Conservation (phyloP, 2,888 invertebrate species). For the Neelides folsomi region DNA sequence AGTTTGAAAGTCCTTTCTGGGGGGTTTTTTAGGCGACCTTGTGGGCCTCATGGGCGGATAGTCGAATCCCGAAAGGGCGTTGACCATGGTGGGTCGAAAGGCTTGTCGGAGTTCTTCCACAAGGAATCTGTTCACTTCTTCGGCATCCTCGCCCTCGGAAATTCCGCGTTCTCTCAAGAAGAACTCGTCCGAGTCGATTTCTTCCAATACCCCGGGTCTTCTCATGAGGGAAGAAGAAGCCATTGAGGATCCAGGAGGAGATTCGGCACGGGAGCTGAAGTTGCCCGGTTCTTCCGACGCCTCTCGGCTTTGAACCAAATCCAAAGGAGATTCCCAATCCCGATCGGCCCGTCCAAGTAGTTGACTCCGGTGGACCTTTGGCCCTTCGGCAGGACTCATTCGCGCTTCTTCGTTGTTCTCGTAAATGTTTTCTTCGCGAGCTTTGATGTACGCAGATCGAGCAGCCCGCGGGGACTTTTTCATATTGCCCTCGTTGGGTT, state of each 20-base stretch:
- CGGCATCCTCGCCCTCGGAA: conserved; percentile 56
- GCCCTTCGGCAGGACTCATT: not conserved
- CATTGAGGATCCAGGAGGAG: conserved; percentile 26
- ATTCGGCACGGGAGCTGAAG: conserved; percentile 14
- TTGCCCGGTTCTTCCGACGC: conserved; percentile 28
- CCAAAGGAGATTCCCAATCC: conserved; percentile 32
- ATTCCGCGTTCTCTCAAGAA: conserved; percentile 68
- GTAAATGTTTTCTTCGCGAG: conserved; percentile 3
- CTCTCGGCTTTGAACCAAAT: conserved; percentile 22
- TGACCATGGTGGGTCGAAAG: conserved; percentile 41
- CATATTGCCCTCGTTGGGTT: not conserved
- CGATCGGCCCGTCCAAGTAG: conserved; percentile 27
- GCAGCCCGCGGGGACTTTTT: conserved; percentile 1
- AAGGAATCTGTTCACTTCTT: conserved; percentile 61
- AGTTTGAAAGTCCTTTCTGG: conserved; percentile 29
- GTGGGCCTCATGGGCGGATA: conserved; percentile 36
- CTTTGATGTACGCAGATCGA: conserved; percentile 4
- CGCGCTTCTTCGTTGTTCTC: conserved; percentile 29
- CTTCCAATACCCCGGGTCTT: conserved; percentile 51
- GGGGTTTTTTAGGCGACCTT: conserved; percentile 25
- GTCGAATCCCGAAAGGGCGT: conserved; percentile 45
- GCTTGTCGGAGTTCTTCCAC: conserved; percentile 68
- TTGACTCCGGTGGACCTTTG: conserved; percentile 13
- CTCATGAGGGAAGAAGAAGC: conserved; percentile 24
- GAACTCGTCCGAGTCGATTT: conserved; percentile 77